A percentile compares a stretch with the other conserved stretches of the same genome.
phyloP scores from a whole-genome alignment of 1,140 invertebrate genomes.

The Adoxophyes honmai region DNA sequence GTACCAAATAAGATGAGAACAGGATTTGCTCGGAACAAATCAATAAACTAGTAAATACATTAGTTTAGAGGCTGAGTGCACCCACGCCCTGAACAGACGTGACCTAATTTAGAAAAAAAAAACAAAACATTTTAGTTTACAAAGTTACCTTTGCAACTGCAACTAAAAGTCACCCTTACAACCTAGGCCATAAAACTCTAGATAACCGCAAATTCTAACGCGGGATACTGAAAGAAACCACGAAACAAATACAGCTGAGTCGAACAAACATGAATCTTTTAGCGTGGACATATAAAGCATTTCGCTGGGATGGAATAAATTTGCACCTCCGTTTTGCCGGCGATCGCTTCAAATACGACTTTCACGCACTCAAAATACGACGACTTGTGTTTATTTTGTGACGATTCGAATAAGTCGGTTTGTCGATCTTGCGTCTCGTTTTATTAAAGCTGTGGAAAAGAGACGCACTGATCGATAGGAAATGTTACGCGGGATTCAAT shows the following conservation, averaged over 20 bases:
- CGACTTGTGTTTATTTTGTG: too few species aligned
- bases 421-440: too few species aligned
- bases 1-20: background rate
- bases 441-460: too few species aligned
- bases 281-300: slow-evolving; percentile 8
- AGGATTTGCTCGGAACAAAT: background rate
- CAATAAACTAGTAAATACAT: slow-evolving; percentile 10
- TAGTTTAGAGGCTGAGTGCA: slow-evolving; percentile 1
- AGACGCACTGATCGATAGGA: too few species aligned
- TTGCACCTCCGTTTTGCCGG: background rate
- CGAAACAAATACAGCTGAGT: slow-evolving; percentile 2
- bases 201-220: background rate
- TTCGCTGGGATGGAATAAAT: background rate
- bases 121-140: slow-evolving; percentile 1
- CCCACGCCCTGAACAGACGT: background rate
- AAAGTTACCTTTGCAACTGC: background rate
- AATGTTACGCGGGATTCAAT: background rate
- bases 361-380: too few species aligned
- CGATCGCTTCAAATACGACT: too few species aligned
- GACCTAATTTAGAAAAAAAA: slow-evolving; percentile 7
- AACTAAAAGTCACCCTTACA: background rate
- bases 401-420: too few species aligned
- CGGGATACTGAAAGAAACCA: background rate
- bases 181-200: background rate
- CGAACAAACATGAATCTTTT: slow-evolving; percentile 3